phyloP scores from a whole-genome alignment of 2,888 invertebrate species.

The Troides helena region DNA sequence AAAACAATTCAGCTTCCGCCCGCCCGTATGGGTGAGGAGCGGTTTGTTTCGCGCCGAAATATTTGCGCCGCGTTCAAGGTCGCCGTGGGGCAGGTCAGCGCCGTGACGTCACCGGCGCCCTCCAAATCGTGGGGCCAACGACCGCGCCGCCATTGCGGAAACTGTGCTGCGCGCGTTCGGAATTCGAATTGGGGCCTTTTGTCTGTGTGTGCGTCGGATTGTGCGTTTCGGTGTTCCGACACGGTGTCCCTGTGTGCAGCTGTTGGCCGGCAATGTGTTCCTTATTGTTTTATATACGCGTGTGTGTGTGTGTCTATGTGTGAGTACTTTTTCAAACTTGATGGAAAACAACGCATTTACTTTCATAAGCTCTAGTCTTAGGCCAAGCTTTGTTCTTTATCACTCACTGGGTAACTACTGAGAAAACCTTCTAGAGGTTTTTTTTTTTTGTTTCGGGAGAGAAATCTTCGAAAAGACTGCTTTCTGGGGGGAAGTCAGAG shows the following conservation, averaged over 20 bases:
- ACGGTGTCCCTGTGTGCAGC: constrained; percentile 31
- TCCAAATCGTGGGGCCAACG: constrained; percentile 72
- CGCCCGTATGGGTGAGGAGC: constrained; percentile 3
- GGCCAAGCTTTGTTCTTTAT: too few relatives aligned
- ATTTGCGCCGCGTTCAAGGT: constrained; percentile 61
- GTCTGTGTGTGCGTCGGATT: constrained; percentile 57
- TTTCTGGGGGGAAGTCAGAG: too few relatives aligned
- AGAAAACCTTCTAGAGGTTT: too few relatives aligned
- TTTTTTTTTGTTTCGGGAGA: too few relatives aligned
- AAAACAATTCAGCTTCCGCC: constrained; percentile 10
- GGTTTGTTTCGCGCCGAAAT: constrained; percentile 47
- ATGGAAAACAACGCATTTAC: too few relatives aligned
- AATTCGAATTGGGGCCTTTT: constrained; percentile 74
- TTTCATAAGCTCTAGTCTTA: too few relatives aligned
- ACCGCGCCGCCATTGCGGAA: constrained; percentile 74
- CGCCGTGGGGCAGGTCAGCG: constrained; percentile 72
- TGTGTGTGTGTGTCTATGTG: too few relatives aligned
- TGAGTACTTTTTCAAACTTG: too few relatives aligned
- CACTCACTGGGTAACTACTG: too few relatives aligned
- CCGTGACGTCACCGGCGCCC: constrained; percentile 75
- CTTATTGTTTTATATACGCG: too few relatives aligned
- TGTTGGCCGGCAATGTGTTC: constrained; percentile 11
- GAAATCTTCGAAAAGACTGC: too few relatives aligned
- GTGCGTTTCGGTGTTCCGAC: constrained; percentile 36
- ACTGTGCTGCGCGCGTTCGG: constrained; percentile 75